Evolutionary conservation across 30 jellyfish, hydroid and myxozoan genomes (phyloP), one percentile per base, ranked within the genome.

Genomic region (Cassiopea xamachana): DNA sequence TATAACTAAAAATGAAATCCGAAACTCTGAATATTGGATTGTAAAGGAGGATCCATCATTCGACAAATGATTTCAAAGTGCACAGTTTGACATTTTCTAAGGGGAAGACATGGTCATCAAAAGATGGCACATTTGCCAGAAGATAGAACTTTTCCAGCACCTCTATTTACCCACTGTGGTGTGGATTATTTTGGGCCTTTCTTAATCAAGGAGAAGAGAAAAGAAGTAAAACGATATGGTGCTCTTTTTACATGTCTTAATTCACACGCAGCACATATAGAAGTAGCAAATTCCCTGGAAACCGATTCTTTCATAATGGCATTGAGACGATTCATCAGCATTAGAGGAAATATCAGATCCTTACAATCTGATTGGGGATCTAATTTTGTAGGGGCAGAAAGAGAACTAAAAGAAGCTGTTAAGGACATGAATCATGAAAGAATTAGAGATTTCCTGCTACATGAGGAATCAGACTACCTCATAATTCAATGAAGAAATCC

Each of bases 171-270:
- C 6, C 47, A 69, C 67, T 87, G 84, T 60, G 86, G 91, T 10
- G 95, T 79, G 18, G 95, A 78, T 45, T 88, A 48, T 10, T 88
- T 87, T 73, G 91, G 91, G 46, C 91, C 90, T 7, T 79, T 88
- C 80, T 17, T 10, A 18, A 77, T 79, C 48, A 78, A 88, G 46
- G 86, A 77, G 77, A 55, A 68, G 60, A 50, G 84, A 46, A 75
- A 49, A 27, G 91, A 50, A 14, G 69, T 88, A 7, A 79, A 88
- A 59, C 87, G 95, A 17, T 88, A 88, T 67, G 91, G 95, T 43
- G 61, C 74, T 48, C 79, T 88, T 69, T 88, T 88, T 49, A 88
- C 91, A 60, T 77, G 86, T 48, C 86, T 88, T 16, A 70, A 18
- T 5, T 60, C 91, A 10, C 76, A 91, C 16, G 95, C 86, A 17